Conservation (phyloP, 2,797 vertebrate species). For the Anguilla anguilla region DNA sequence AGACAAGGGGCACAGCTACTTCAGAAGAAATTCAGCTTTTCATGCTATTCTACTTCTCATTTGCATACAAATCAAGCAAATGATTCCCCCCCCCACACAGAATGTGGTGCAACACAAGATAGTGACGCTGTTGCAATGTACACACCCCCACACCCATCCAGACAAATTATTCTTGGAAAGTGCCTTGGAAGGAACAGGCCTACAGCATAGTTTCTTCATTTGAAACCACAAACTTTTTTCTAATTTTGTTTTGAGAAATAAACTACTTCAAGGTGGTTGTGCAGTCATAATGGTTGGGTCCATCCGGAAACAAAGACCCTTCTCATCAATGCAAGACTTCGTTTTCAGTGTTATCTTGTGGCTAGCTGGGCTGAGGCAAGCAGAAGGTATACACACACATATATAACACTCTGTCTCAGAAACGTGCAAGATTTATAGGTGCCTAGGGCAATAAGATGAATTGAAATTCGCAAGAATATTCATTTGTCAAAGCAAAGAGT, state of each 20-base stretch:
- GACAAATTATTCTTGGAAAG: too few species aligned
- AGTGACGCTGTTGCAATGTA: background rate
- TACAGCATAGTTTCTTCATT: background rate
- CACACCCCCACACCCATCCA: background rate
- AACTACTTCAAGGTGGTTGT: background rate
- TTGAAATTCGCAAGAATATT: background rate
- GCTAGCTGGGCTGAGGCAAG: background rate
- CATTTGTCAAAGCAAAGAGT: background rate
- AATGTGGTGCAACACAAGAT: background rate
- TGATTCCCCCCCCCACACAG: too few species aligned
- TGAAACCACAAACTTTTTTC: background rate
- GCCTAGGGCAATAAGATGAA: background rate
- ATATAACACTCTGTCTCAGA: background rate
- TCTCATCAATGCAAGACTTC: background rate
- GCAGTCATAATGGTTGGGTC: background rate
- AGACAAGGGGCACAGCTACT: constrained; percentile 41
- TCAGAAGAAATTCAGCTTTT: constrained; percentile 26
- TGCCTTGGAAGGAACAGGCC: background rate
- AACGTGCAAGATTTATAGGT: background rate
- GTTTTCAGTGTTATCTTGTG: background rate
- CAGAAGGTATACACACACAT: background rate
- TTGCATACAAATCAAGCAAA: constrained; percentile 9
- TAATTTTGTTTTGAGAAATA: background rate
- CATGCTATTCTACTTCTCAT: constrained; percentile 22
- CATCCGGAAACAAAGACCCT: background rate